Evolutionary conservation across 35 echinoderm and acorn worm genomes (phyloP).

Genomic region (Lytechinus variegatus): DNA sequence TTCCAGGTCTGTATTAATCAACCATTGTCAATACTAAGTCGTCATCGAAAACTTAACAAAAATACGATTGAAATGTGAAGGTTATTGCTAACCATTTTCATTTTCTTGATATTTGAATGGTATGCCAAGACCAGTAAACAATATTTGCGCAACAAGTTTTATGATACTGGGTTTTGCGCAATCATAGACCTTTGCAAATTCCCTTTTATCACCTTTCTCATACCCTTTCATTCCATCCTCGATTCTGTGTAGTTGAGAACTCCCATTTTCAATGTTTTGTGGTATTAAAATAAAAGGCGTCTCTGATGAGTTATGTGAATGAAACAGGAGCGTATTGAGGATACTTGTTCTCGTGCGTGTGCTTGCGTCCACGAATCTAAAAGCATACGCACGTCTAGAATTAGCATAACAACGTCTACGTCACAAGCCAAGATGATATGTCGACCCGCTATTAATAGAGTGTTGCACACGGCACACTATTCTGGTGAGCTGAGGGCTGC

Average conservation of each 20-base stretch:
- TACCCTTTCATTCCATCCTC: neutral
- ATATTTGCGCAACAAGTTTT: slow-evolving; percentile 22
- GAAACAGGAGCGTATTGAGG: slow-evolving; percentile 25
- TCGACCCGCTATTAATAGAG: slow-evolving; percentile 39
- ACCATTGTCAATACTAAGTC: neutral
- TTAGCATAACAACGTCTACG: slow-evolving; percentile 50
- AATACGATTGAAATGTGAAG: slow-evolving; percentile 11
- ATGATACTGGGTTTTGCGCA: slow-evolving; percentile 44
- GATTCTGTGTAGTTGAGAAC: neutral
- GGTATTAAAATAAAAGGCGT: slow-evolving; percentile 13
- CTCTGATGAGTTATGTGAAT: slow-evolving; percentile 7
- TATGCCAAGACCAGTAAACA: slow-evolving; percentile 19
- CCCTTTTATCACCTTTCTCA: neutral
- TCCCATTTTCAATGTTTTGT: neutral
- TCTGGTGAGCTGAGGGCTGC: slow-evolving; percentile 13
- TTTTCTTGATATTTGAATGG: neutral
- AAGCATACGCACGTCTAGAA: slow-evolving; percentile 42
- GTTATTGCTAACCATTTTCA: neutral
- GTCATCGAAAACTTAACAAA: neutral
- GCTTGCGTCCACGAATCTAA: slow-evolving; percentile 23
- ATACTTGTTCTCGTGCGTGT: slow-evolving; percentile 31
- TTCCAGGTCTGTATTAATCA: neutral
- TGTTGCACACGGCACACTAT: slow-evolving; percentile 40
- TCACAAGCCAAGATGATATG: slow-evolving; percentile 8
- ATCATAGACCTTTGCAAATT: slow-evolving; percentile 36